These are phyloP conservation scores for Polyploca ridens DNA, from an alignment of 2,888 invertebrate genomes.

Conservation along the genomic window DNA sequence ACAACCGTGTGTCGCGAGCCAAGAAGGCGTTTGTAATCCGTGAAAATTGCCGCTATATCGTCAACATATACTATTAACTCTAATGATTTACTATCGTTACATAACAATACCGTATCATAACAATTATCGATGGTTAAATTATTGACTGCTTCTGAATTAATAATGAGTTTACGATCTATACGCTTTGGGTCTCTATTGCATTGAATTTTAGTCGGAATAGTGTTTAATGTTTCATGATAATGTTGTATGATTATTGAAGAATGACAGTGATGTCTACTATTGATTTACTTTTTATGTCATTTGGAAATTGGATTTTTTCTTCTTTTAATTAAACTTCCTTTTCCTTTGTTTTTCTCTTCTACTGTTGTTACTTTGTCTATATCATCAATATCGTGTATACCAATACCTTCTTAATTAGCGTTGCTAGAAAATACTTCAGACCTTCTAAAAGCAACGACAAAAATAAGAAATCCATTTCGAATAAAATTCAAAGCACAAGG, in stretches of 20 bases:
- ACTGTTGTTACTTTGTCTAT: too few relatives aligned
- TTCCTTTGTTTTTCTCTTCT: too few relatives aligned
- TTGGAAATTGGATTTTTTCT: too few relatives aligned
- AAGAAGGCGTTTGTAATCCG: conserved; percentile 53
- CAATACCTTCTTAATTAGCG: too few relatives aligned
- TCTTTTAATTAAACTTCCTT: too few relatives aligned
- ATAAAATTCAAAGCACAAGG: conserved; percentile 41
- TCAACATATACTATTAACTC: conserved; percentile 48
- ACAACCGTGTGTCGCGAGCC: conserved; percentile 40
- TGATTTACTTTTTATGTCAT: too few relatives aligned
- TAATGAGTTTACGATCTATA: background rate
- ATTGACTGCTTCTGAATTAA: conserved; percentile 15
- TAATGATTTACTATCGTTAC: conserved; percentile 34
- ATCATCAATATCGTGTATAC: too few relatives aligned
- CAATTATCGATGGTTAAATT: conserved; percentile 5
- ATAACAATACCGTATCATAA: background rate
- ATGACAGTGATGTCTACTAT: too few relatives aligned
- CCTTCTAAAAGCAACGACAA: background rate
- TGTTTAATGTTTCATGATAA: background rate
- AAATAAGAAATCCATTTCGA: conserved; percentile 39
- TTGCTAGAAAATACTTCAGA: too few relatives aligned
- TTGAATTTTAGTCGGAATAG: background rate
- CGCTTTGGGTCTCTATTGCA: background rate
- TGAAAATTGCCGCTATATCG: conserved; percentile 62
- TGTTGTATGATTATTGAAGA: background rate